phyloP scores from a whole-genome alignment of 2,113 vertebrate genomes.

The Alouatta palliata region DNA sequence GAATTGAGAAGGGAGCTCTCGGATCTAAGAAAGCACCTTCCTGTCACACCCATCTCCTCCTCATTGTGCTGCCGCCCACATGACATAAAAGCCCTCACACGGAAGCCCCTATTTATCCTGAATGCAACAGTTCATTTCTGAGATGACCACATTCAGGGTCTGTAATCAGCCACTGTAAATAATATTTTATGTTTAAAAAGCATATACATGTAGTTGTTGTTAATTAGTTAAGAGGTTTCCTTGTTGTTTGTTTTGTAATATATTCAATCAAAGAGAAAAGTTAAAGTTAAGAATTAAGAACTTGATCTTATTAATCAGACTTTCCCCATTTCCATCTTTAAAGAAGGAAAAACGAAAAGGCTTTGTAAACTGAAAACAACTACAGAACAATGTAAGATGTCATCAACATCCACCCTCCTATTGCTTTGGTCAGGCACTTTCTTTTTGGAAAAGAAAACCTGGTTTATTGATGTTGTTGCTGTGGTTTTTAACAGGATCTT shows the following conservation, averaged over 20 bases:
- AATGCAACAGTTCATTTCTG: not conserved
- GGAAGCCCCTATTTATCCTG: not conserved
- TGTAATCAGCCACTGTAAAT: not conserved
- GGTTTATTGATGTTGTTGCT: not conserved
- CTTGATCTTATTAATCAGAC: conserved; percentile 7
- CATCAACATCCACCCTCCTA: not conserved
- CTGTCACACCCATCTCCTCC: not conserved
- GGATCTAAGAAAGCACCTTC: not conserved
- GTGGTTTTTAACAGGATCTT: not conserved
- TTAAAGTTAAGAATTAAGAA: conserved; percentile 14
- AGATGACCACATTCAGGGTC: not conserved
- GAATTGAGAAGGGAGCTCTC: not conserved
- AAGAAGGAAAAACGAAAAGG: not conserved
- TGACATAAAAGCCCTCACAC: not conserved
- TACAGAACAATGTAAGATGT: not conserved
- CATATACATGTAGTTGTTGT: not conserved
- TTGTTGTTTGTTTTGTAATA: not conserved
- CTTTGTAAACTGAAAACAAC: not conserved
- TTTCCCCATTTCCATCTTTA: not conserved
- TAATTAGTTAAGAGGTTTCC: not conserved
- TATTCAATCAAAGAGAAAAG: not conserved
- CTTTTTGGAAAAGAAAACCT: not conserved
- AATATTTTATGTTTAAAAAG: conserved; percentile 3
- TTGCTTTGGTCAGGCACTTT: not conserved
- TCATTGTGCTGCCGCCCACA: not conserved